Percentiles rank a stretch among this genome's conserved stretches.
Evolutionary conservation across 2,888 invertebrate species (phyloP).

Genomic region (Aphidius colemani): DNA sequence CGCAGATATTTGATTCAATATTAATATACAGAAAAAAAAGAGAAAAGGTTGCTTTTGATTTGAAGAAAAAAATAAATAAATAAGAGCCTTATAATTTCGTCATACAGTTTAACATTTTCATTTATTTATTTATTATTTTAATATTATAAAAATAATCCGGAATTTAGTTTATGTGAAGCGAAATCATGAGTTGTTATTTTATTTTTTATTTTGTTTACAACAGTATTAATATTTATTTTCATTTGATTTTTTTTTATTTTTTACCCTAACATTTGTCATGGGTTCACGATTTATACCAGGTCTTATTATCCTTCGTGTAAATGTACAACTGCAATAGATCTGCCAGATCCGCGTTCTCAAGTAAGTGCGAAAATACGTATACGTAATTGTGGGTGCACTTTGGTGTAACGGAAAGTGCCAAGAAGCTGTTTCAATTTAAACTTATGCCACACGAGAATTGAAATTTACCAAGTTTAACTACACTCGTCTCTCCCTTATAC

Average conservation of each 20-base stretch:
- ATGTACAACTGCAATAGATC: constrained; percentile 19
- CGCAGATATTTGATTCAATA: constrained; percentile 3
- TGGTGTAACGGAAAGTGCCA: constrained; percentile 17
- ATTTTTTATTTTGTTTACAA: too few species aligned
- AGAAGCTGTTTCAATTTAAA: neutral
- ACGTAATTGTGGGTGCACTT: constrained; percentile 25
- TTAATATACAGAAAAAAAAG: neutral
- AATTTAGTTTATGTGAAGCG: too few species aligned
- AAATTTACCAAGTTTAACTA: too few species aligned
- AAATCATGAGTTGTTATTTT: too few species aligned
- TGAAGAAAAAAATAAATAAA: constrained; percentile 8
- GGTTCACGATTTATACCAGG: constrained; percentile 12
- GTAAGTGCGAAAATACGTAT: constrained; percentile 25
- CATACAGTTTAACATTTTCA: neutral
- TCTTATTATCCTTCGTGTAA: constrained; percentile 18
- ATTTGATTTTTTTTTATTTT: neutral
- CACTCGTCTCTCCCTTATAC: too few species aligned
- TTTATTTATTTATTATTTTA: too few species aligned
- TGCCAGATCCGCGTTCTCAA: constrained; percentile 27
- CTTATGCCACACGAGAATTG: too few species aligned
- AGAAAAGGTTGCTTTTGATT: neutral
- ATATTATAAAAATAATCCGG: too few species aligned
- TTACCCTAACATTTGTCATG: constrained; percentile 18
- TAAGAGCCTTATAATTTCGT: neutral
- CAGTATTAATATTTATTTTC: too few species aligned